Evolutionary conservation across 2,888 invertebrate genomes (phyloP).

Genomic region (Heteromyza rotundicornis): DNA sequence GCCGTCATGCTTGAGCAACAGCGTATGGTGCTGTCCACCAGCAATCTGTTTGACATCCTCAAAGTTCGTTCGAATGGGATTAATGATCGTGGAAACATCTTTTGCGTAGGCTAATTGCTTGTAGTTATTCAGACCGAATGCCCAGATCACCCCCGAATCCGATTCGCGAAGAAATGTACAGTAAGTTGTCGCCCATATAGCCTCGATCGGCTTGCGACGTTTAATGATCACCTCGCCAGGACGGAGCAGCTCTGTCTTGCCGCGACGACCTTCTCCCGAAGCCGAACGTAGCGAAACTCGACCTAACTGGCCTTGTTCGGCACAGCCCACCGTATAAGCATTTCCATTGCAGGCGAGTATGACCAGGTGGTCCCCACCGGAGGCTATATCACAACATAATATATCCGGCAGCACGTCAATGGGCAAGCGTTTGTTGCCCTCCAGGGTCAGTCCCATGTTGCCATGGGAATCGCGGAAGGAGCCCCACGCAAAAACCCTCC

Average conservation of each 20-base stretch:
- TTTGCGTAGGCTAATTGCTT: constrained; percentile 78
- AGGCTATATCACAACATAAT: constrained; percentile 80
- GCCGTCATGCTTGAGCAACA: constrained; percentile 75
- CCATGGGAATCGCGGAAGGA: constrained; percentile 93
- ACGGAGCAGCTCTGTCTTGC: constrained; percentile 58
- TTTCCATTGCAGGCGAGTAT: constrained; percentile 73
- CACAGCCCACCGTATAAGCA: constrained; percentile 88
- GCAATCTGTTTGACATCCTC: constrained; percentile 55
- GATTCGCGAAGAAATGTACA: constrained; percentile 65
- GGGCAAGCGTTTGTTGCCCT: constrained; percentile 69
- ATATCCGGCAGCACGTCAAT: constrained; percentile 69
- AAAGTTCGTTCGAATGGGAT: constrained; percentile 47
- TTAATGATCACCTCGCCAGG: constrained; percentile 53
- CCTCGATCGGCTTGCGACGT: constrained; percentile 59
- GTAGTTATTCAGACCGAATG: constrained; percentile 94
- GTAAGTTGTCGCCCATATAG: constrained; percentile 90
- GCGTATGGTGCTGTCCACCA: constrained; percentile 89
- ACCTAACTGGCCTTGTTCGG: constrained; percentile 94
- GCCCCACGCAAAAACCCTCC: constrained; percentile 90
- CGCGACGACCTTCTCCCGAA: constrained; percentile 66
- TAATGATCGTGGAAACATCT: constrained; percentile 43
- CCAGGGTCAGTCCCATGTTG: constrained; percentile 80
- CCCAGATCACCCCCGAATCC: constrained; percentile 74
- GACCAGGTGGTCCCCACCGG: constrained; percentile 91
- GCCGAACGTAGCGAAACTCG: constrained; percentile 75